Percentiles rank a stretch among this genome's conserved stretches.
Evolutionary conservation across 2,888 invertebrate species (phyloP).

Genomic region (Mesorhabditis belari): DNA sequence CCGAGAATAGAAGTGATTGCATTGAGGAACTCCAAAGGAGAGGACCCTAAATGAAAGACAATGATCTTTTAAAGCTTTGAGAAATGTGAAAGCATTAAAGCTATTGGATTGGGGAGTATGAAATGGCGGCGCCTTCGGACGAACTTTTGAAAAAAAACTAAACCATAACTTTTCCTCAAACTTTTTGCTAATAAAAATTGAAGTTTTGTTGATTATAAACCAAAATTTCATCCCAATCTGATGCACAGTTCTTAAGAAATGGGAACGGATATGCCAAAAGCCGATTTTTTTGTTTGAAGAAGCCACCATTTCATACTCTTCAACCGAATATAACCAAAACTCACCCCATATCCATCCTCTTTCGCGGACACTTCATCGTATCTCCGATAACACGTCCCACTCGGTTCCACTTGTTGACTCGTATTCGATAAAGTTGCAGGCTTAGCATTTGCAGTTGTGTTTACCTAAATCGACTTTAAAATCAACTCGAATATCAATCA

Average conservation of each 20-base stretch:
- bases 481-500: constrained; percentile 14
- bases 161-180: too few species aligned
- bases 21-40: constrained; percentile 30
- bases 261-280: too few species aligned
- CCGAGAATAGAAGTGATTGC: constrained; percentile 35
- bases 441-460: not conserved
- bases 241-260: too few species aligned
- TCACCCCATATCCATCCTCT: constrained; percentile 11
- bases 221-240: too few species aligned
- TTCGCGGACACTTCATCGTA: constrained; percentile 1
- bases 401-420: not conserved
- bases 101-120: too few species aligned
- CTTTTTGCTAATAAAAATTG: too few species aligned
- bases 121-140: too few species aligned
- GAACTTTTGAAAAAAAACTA: too few species aligned
- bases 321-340: not conserved
- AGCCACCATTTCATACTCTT: too few species aligned
- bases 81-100: too few species aligned
- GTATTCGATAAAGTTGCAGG: not conserved
- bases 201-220: too few species aligned
- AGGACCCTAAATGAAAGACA: constrained; percentile 16
- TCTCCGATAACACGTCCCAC: not conserved
- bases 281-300: too few species aligned
- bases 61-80: not conserved
- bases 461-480: not conserved